Evolutionary conservation across 2,113 vertebrate species (phyloP).

Genomic region (Chauna torquata): DNA sequence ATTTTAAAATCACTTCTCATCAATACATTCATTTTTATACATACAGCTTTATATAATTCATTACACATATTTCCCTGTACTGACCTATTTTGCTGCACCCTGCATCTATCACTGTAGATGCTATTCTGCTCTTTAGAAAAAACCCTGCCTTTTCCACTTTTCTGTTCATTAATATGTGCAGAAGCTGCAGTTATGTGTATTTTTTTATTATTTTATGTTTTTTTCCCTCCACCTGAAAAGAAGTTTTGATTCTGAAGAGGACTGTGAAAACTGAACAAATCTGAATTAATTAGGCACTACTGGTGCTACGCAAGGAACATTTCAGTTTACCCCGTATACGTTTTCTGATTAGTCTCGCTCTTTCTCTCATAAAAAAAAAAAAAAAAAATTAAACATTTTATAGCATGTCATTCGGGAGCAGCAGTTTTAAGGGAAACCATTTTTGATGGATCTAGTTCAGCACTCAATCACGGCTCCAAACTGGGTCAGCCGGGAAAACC

Average conservation of each 20-base stretch:
- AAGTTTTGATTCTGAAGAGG: constrained; percentile 30
- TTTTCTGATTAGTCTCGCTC: constrained; percentile 19
- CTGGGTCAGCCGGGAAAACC: constrained; percentile 31
- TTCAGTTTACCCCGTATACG: background rate
- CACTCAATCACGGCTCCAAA: constrained; percentile 38
- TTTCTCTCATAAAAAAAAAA: background rate
- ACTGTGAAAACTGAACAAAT: constrained; percentile 26
- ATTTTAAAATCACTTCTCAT: constrained; percentile 67
- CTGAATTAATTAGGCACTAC: constrained; percentile 50
- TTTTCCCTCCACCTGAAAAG: constrained; percentile 10
- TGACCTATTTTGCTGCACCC: constrained; percentile 68
- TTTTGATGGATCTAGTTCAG: constrained; percentile 60
- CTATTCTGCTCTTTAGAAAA: constrained; percentile 23
- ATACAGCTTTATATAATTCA: constrained; percentile 63
- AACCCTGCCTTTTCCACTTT: constrained; percentile 39
- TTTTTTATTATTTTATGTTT: constrained; percentile 37
- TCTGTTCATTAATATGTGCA: constrained; percentile 48
- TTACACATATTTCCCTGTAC: constrained; percentile 56
- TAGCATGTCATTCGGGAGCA: background rate
- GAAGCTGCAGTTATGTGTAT: background rate
- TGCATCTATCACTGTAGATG: constrained; percentile 43
- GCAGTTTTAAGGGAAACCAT: constrained; percentile 29
- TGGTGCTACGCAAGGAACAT: constrained; percentile 7
- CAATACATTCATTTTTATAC: constrained; percentile 51
- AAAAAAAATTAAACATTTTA: constrained; percentile 1